Base-by-base conservation (phyloP, 2,888 invertebrate species). In the Nomada fucata region DNA sequence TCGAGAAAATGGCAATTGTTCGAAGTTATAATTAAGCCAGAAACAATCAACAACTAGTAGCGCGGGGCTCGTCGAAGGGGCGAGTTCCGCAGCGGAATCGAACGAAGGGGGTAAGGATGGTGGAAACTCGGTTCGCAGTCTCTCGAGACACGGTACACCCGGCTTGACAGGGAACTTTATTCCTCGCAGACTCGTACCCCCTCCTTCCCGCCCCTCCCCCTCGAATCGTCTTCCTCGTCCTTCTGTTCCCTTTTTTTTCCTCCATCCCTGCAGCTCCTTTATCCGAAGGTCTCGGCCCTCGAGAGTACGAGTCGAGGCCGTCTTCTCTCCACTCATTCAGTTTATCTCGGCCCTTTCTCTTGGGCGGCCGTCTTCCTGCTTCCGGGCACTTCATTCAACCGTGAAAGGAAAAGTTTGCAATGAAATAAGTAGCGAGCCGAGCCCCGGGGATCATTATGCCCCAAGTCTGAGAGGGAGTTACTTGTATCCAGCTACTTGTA, bases 1-100 rank as follows among this genome's bases (percentile, higher is more conserved):
- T 88, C 75, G 86, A 65, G 83, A 88, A 87, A 87, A 86, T 85
- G 77, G 73, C 75, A 73, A 68, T 76, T 86, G 86, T 88, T 84
- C 89, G 80, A 92, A 93, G 91, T 93, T 93, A 92, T 93, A 93
- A 93, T 93, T 93, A 91, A 91, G 88, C 90, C 82, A 88, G 77
- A 90, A 93, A 93, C 92, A 92, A 93, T 93, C 91, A 92, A 92
- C 92, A 91, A 91, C 89, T 89, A 88, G 82, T 84, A 79, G 82
- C 76, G 70, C 76, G 84, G 68, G 83, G 80, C 84, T 79, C 77
- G 76, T 71, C 74, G 72, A 65, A 50, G 70, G 67, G 65, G 50
- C 5, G 36, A 53, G 72, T 65, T 73, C 52, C 63, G 67, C 29
- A 52, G 29, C 26, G 55, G 60, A 42, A 81, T 79, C 69, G 52